Evolutionary conservation across 2,888 invertebrate genomes (phyloP).

Genomic region (Bombylius discolor): DNA sequence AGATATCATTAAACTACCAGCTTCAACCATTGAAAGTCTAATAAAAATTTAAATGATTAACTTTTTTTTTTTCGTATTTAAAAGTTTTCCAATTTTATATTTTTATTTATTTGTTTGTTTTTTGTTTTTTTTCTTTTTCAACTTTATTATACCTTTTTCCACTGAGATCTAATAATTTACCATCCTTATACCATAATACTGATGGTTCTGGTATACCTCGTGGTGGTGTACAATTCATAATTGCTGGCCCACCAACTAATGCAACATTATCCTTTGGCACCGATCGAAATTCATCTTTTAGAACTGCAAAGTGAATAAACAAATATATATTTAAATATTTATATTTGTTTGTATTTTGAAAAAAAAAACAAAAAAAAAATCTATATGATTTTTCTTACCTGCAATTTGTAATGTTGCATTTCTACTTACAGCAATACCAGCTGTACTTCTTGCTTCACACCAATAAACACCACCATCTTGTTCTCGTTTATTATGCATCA

Average conservation of each 20-base stretch:
- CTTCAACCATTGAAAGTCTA: conserved; percentile 21
- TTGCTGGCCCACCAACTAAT: conserved; percentile 21
- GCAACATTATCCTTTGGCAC: conserved; percentile 21
- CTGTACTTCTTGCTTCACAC: conserved; percentile 64
- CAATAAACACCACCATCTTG: conserved; percentile 67
- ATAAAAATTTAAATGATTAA: background rate
- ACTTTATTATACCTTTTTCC: conserved; percentile 18
- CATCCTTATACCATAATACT: conserved; percentile 22
- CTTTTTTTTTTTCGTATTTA: no score
- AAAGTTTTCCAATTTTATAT: no score
- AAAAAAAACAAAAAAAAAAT: background rate
- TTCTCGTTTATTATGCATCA: conserved; percentile 59
- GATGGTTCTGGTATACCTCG: conserved; percentile 22
- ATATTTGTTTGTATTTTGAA: no score
- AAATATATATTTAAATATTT: no score
- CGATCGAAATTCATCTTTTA: conserved; percentile 21
- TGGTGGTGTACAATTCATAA: conserved; percentile 22
- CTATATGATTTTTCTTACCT: conserved; percentile 38
- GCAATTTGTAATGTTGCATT: conserved; percentile 70
- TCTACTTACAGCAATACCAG: conserved; percentile 56
- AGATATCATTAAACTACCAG: conserved; percentile 22
- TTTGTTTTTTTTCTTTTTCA: no score
- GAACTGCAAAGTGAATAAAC: conserved; percentile 3
- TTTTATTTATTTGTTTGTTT: no score
- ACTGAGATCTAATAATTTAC: conserved; percentile 20